These are phyloP conservation scores for Seriola aureovittata DNA, from an alignment of 2,113 vertebrate genomes.

Conservation along the genomic window DNA sequence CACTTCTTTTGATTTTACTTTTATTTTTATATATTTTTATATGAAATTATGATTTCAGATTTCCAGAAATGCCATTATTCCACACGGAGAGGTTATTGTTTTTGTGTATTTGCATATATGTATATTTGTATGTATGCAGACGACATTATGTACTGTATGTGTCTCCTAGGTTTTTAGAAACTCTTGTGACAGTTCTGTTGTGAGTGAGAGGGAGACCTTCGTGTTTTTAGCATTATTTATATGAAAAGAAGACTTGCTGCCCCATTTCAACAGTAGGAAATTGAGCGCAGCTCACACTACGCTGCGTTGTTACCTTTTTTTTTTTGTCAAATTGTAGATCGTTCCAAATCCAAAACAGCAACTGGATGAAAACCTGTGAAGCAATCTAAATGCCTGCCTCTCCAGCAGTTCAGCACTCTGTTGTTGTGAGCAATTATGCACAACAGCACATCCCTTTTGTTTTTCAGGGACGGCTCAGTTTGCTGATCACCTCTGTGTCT, in stretches of 20 bases:
- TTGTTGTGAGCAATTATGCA: slow-evolving; percentile 20
- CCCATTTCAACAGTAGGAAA: slow-evolving; percentile 65
- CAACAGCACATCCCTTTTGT: slow-evolving; percentile 46
- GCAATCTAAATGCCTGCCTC: slow-evolving; percentile 23
- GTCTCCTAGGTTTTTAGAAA: slow-evolving; percentile 76
- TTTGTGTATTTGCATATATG: slow-evolving; percentile 80
- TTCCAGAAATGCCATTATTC: slow-evolving; percentile 70
- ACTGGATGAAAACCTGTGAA: slow-evolving; percentile 43
- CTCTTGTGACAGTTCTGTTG: slow-evolving; percentile 75
- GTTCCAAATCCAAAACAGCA: slow-evolving; percentile 40
- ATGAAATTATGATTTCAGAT: slow-evolving; percentile 77
- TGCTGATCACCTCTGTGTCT: slow-evolving; percentile 79
- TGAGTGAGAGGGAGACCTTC: slow-evolving; percentile 72
- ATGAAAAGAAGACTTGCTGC: slow-evolving; percentile 71
- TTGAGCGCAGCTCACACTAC: slow-evolving; percentile 53
- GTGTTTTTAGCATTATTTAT: slow-evolving; percentile 87
- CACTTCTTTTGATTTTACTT: slow-evolving; percentile 69
- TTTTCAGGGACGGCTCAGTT: slow-evolving; percentile 63
- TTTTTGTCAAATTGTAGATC: slow-evolving; percentile 72
- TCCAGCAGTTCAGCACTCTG: slow-evolving; percentile 31
- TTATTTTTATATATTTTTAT: slow-evolving; percentile 82
- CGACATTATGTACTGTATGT: slow-evolving; percentile 72
- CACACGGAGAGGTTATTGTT: slow-evolving; percentile 74
- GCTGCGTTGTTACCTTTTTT: slow-evolving; percentile 44
- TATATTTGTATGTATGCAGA: slow-evolving; percentile 85